phyloP scores from a whole-genome alignment of 2,888 invertebrate species.

The Tachystola acroxantha region DNA sequence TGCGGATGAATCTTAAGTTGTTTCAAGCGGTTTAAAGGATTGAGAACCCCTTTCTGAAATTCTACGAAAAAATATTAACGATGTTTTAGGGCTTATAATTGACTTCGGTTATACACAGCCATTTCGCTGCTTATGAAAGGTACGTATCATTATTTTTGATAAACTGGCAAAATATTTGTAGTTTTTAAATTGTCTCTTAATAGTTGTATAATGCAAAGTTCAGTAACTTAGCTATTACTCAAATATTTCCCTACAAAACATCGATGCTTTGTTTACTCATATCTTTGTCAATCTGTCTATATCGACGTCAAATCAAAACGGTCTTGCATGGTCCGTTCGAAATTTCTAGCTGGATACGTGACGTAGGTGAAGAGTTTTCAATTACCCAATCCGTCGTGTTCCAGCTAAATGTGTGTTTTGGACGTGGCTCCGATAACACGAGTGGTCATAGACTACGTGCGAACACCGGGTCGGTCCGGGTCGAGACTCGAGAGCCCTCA shows the following conservation, averaged over 20 bases:
- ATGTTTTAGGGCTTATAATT: constrained; percentile 69
- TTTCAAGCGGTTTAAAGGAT: constrained; percentile 66
- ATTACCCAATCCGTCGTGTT: constrained; percentile 42
- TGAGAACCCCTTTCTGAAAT: constrained; percentile 56
- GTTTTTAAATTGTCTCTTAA: too few species aligned
- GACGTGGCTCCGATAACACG: constrained; percentile 35
- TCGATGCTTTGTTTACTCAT: too few species aligned
- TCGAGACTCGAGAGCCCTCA: constrained; percentile 46
- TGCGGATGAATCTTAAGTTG: constrained; percentile 64
- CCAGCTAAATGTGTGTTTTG: constrained; percentile 40
- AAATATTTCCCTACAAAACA: too few species aligned
- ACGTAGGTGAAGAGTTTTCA: constrained; percentile 38
- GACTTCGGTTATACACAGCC: constrained; percentile 39
- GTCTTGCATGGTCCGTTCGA: too few species aligned
- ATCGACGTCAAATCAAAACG: too few species aligned
- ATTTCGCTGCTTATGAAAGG: too few species aligned
- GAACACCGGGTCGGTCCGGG: constrained; percentile 37
- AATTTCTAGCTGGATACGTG: not conserved
- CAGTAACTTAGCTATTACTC: too few species aligned
- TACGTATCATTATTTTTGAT: too few species aligned
- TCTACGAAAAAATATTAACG: constrained; percentile 50
- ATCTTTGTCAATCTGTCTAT: too few species aligned
- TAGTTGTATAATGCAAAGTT: too few species aligned
- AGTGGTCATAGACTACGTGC: constrained; percentile 42
- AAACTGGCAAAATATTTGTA: too few species aligned